Conservation (phyloP, 2,888 invertebrate genomes). For the Brachyopa scutellaris region DNA sequence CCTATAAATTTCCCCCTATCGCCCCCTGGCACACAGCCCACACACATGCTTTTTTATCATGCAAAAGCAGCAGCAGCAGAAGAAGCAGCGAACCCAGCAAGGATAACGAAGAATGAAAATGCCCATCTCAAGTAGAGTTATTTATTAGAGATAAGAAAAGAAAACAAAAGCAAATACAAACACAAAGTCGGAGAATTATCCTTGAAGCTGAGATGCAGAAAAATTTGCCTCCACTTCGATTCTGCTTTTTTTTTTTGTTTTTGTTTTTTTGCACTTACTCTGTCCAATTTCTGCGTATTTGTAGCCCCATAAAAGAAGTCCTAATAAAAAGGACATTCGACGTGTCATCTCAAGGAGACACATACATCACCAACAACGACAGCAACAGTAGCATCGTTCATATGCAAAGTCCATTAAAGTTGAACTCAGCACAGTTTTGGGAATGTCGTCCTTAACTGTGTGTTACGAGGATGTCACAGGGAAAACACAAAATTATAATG, state of each 20-base stretch:
- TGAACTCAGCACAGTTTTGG: conserved; percentile 42
- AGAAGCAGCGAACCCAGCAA: conserved; percentile 19
- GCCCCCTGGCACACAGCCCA: conserved; percentile 33
- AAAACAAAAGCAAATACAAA: conserved; percentile 30
- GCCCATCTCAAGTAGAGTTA: conserved; percentile 59
- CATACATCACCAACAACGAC: conserved; percentile 12
- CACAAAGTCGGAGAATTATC: conserved; percentile 24
- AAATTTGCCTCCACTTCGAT: conserved; percentile 22
- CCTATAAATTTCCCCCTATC: conserved; percentile 81
- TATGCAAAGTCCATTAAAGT: conserved; percentile 76
- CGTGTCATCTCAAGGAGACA: conserved; percentile 54
- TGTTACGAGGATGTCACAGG: neutral
- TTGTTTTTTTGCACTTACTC: neutral
- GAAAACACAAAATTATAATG: conserved; percentile 78
- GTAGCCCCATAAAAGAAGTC: conserved; percentile 19
- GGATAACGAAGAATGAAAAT: conserved; percentile 50
- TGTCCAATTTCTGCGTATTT: neutral
- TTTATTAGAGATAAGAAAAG: conserved; percentile 57
- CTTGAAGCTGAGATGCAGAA: conserved; percentile 50
- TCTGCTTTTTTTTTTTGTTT: neutral
- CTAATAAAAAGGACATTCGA: conserved; percentile 59
- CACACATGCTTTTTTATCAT: conserved; percentile 61
- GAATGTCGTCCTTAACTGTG: conserved; percentile 30
- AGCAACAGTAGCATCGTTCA: conserved; percentile 30
- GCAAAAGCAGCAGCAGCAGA: conserved; percentile 39